Evolutionary conservation across 1,140 invertebrate species (phyloP).

Genomic region (Armadillidium nasatum): DNA sequence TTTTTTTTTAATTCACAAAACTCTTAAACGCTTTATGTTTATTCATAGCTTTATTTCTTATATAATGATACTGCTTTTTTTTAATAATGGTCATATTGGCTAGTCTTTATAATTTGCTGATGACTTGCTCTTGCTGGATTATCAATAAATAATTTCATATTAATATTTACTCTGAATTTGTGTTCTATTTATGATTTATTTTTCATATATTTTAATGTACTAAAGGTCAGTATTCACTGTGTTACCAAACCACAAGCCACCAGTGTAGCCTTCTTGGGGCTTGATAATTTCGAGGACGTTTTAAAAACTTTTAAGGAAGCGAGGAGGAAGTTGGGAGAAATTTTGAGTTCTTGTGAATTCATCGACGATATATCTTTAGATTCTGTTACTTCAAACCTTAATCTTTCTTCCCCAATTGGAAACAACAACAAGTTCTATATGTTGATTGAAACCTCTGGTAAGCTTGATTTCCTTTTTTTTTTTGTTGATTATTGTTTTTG

Average conservation of each 20-base stretch:
- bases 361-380: constrained; percentile 69
- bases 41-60: no score
- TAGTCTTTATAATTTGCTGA: no score
- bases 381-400: constrained; percentile 58
- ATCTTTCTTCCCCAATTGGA: constrained; percentile 54
- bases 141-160: no score
- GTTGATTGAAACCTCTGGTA: constrained; percentile 81
- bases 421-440: constrained; percentile 77
- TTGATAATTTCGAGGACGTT: constrained; percentile 69
- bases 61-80: no score
- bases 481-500: no score
- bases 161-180: no score
- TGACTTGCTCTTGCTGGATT: no score
- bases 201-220: neutral
- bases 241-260: constrained; percentile 71
- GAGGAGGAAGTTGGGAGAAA: constrained; percentile 72
- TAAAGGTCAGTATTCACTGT: constrained; percentile 68
- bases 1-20: no score
- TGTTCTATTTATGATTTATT: neutral
- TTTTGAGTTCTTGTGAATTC: constrained; percentile 90
- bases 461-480: no score
- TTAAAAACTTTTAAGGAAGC: constrained; percentile 68
- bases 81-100: no score
- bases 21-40: no score
- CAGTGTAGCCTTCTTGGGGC: constrained; percentile 79